A percentile compares a stretch with the other conserved stretches of the same genome.
These are phyloP conservation scores for Eumeta japonica DNA, from an alignment of 1,140 invertebrate species.

Conservation along the genomic window DNA sequence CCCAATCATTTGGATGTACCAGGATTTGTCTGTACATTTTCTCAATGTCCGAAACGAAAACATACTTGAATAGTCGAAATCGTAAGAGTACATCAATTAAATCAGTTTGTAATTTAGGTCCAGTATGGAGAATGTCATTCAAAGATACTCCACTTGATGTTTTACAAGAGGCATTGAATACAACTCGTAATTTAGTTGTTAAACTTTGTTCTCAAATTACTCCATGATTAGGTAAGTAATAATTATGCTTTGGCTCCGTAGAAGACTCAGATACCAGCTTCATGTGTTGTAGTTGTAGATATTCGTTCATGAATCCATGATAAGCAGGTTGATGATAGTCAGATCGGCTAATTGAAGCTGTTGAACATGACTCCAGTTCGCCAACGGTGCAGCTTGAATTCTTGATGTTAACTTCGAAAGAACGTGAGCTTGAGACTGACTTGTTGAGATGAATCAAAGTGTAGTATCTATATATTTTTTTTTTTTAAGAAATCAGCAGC, in stretches of 20 bases:
- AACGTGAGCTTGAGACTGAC: too few relatives aligned
- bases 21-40: conserved; percentile 9
- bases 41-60: conserved; percentile 6
- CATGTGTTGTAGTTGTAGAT: conserved; percentile 8
- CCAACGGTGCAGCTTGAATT: too few relatives aligned
- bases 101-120: conserved; percentile 7
- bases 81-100: conserved; percentile 6
- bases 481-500: too few relatives aligned
- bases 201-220: conserved; percentile 22
- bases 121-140: conserved; percentile 6
- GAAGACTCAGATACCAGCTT: conserved; percentile 5
- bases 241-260: conserved; percentile 4
- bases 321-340: too few relatives aligned
- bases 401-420: too few relatives aligned
- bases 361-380: too few relatives aligned
- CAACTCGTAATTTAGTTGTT: conserved; percentile 30
- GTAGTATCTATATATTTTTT: too few relatives aligned
- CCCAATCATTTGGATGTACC: conserved; percentile 2
- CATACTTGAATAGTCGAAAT: conserved; percentile 5
- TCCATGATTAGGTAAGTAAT: conserved; percentile 37
- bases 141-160: conserved; percentile 9
- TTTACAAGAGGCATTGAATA: conserved; percentile 34
- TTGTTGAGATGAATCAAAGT: too few relatives aligned
- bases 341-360: too few relatives aligned
- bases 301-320: conserved; percentile 10